phyloP scores from a whole-genome alignment of 2,113 vertebrate species.

The Psilopsiagon aymara region DNA sequence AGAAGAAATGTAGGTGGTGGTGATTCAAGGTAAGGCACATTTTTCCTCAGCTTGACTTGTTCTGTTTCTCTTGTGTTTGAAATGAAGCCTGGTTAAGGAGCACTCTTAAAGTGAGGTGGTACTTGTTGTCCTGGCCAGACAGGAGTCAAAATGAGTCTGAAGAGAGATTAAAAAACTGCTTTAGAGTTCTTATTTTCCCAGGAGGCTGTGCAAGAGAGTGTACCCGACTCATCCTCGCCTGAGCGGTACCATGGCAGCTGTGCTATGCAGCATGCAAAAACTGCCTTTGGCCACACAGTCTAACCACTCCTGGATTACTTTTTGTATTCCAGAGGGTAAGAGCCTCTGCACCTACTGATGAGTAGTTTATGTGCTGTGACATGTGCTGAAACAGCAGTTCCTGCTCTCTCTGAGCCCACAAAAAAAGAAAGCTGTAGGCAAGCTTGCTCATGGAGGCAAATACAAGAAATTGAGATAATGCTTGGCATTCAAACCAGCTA shows the following conservation, averaged over 20 bases:
- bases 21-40: rapidly evolving
- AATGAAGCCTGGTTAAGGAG: neutral
- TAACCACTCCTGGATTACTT: neutral
- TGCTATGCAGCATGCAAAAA: neutral
- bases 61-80: neutral
- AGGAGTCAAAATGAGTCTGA: neutral
- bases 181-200: neutral
- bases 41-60: neutral
- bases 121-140: neutral
- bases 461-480: neutral
- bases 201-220: neutral
- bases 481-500: neutral
- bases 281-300: neutral
- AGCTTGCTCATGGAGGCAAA: neutral
- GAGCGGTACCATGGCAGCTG: neutral
- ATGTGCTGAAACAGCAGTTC: neutral
- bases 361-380: neutral
- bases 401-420: neutral
- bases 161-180: neutral
- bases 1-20: neutral
- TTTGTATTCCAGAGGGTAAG: neutral
- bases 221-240: neutral
- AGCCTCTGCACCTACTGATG: neutral
- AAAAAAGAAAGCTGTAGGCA: neutral
- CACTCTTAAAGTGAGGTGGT: rapidly evolving